Base-by-base conservation (phyloP, 2,888 invertebrate genomes). In the Caenorhabditis imperialis region DNA sequence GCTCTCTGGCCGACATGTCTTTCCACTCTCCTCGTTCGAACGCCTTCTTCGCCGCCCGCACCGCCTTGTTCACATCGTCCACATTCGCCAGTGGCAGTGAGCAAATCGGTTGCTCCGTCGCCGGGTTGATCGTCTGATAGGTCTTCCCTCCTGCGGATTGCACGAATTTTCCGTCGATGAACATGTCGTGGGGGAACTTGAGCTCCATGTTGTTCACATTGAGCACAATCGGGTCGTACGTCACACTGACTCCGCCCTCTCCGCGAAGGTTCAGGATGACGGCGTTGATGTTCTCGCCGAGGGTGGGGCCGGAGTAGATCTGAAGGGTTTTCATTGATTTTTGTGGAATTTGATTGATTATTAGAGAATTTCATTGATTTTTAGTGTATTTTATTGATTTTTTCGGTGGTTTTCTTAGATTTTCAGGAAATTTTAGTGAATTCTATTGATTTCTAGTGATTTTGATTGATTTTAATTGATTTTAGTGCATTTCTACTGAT, bases 261-360 rank as follows among this genome's bases (percentile, higher is more conserved):
- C 88, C 88, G 1, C 96, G 91, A 3, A 91, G 88, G 77, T 92
- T 92, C 4, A 92, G 86, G 0, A 96, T 90, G 0, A 94, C 92
- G 12, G 91, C 90, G 55, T 84, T 86, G 50, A 91, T 92, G 86
- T 96, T 95, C 79, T 96, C 94, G 48, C 92, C 91, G 86, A 96
- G 95, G 0, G 92, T 92, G 0, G 96, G 94, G 8, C 94, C 93
- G 94, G 96, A 94, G 88, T 95, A 97, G 0, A 97, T 93, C 81
- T 94, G 47, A 62, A 78, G 58, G 12, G 30, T 7, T 30, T 30
- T 30, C 6, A 30, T 30, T 6, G 30, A 7, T 30, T 30, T 30
- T 30, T n/a, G n/a, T n/a, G n/a, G n/a, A n/a, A n/a, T n/a, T n/a
- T n/a, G n/a, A n/a, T n/a, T n/a, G n/a, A n/a, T 30, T 30, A 7